phyloP scores from a whole-genome alignment of 2,113 vertebrate genomes.

The Mus pahari region DNA sequence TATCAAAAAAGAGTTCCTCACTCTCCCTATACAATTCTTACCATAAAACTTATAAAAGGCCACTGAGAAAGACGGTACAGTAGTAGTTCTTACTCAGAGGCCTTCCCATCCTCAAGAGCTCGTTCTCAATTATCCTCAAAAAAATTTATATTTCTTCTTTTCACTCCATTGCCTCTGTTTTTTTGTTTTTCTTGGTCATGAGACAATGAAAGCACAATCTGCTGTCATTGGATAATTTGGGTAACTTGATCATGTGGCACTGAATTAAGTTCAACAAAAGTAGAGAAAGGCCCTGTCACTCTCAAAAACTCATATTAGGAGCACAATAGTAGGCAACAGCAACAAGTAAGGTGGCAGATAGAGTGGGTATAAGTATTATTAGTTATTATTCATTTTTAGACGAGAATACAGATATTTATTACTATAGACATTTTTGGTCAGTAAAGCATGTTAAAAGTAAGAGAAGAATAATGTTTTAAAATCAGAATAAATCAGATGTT shows the following conservation, averaged over 20 bases:
- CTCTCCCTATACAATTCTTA: background rate
- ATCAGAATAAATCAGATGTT: background rate
- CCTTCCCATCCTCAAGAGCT: background rate
- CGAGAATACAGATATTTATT: background rate
- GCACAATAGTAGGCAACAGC: background rate
- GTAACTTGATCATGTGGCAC: background rate
- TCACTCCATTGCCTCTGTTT: background rate
- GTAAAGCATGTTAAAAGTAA: background rate
- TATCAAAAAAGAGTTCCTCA: background rate
- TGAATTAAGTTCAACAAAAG: background rate
- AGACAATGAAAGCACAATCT: background rate
- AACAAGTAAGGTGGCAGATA: constrained; percentile 23
- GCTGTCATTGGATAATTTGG: background rate
- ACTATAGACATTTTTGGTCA: constrained; percentile 21
- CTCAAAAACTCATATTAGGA: background rate
- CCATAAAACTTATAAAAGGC: background rate
- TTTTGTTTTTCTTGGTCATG: background rate
- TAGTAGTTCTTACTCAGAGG: background rate
- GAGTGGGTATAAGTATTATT: background rate
- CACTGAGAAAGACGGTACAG: background rate
- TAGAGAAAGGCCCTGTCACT: background rate
- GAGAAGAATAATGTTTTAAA: constrained; percentile 5
- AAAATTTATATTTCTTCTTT: background rate
- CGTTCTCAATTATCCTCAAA: background rate
- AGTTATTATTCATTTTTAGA: background rate